Evolutionary conservation across 2,797 vertebrate genomes (phyloP).

Genomic region (Pristis pectinata): DNA sequence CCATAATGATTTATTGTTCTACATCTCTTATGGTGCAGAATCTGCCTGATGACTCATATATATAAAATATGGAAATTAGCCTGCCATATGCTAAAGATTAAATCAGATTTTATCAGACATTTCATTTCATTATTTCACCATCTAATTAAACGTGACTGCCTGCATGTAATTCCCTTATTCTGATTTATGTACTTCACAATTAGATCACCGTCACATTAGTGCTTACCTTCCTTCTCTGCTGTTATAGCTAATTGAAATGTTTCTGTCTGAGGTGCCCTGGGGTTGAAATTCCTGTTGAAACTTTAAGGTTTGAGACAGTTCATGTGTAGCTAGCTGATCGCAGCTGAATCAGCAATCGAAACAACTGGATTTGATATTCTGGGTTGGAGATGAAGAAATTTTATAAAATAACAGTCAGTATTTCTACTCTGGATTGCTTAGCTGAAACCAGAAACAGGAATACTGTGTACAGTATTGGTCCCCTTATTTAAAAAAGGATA

Average conservation of each 20-base stretch:
- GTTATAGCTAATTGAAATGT: constrained; percentile 5
- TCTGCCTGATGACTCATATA: neutral
- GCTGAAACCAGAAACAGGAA: neutral
- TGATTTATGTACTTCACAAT: neutral
- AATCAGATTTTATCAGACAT: neutral
- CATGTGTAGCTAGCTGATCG: neutral
- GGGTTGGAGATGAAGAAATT: neutral
- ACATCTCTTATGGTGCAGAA: neutral
- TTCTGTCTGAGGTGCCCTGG: neutral
- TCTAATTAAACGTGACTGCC: neutral
- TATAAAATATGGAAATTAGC: neutral
- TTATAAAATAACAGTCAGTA: neutral
- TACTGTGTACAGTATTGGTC: too few relatives aligned
- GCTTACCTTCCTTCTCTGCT: neutral
- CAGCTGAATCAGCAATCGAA: constrained; percentile 1
- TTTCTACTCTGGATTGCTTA: neutral
- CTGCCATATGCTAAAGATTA: neutral
- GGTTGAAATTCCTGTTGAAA: neutral
- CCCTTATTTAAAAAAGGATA: too few relatives aligned
- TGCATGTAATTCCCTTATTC: neutral
- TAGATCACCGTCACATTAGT: constrained; percentile 1
- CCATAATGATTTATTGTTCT: too few relatives aligned
- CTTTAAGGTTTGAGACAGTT: neutral
- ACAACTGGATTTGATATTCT: neutral
- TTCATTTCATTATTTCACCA: neutral